Evolutionary conservation across 2,797 vertebrate genomes (phyloP), one percentile per base, ranked within the genome.

Genomic region (Acropternis orthonyx): DNA sequence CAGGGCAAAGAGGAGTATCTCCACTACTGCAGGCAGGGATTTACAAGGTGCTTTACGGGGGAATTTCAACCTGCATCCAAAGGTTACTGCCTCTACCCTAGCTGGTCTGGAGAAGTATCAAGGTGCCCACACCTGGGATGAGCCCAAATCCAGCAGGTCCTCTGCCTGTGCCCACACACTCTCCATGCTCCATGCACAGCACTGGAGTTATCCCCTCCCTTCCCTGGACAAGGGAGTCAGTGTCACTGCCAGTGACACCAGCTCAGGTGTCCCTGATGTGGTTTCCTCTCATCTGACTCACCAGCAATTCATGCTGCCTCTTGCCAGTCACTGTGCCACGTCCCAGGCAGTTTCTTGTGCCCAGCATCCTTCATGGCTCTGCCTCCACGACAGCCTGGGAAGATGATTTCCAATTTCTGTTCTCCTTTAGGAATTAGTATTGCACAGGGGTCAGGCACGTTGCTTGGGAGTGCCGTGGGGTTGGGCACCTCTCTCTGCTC

Each of bases 241-340:
- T 55, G 49, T 34, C 54, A 48, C n/a, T 23, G 26, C 52, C 28
- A 15, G n/a, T 26, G 34, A 5, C 43, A 24, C 30, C 16, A 32
- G 10, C 75, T 23, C 2, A 0, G n/a, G 14, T 73, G 14, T 73
- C 30, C 58, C 59, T 72, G 44, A 9, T 3, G 3, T 2, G 1
- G 8, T 43, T 44, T 80, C 23, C 27, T 49, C 36, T 67, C 71
- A 34, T 23, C 14, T 61, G 67, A 48, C 4, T 2, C 19, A 26
- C 41, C 0, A 0, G 46, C 3, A 12, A 23, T 9, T 73, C 59
- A n/a, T 0, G 0, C 39, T 74, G 52, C 17, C 39, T 30, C 36
- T 69, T 73, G 65, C 39, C 5, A 1, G 32, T 32, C 55, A 43
- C 69, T 2, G 1, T 0, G 0, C 24, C 2, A 0, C 67, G 75